phyloP scores from a whole-genome alignment of 2,888 invertebrate species.

The Galeruca laticollis region DNA sequence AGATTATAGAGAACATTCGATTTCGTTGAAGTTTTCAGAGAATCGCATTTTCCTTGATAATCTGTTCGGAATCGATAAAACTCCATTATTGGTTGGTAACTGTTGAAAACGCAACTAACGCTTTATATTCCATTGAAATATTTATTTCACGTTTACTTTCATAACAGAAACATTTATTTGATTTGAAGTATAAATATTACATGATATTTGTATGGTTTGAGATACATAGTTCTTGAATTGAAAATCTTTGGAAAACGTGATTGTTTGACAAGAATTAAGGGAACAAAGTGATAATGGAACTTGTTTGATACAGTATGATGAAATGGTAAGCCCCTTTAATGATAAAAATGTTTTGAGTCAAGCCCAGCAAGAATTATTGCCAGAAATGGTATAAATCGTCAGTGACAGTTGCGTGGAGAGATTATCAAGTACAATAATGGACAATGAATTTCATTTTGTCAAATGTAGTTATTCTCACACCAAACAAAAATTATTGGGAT shows the following conservation, averaged over 20 bases:
- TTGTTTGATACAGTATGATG: too few species aligned
- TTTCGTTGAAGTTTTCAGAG: constrained; percentile 10
- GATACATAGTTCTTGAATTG: not conserved
- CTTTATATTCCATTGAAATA: constrained; percentile 18
- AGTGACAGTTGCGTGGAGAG: too few species aligned
- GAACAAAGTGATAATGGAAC: too few species aligned
- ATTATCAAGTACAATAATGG: too few species aligned
- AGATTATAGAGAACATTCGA: constrained; percentile 14
- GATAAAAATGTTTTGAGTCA: too few species aligned
- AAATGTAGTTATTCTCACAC: too few species aligned
- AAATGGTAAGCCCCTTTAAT: too few species aligned
- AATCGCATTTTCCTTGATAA: constrained; percentile 14
- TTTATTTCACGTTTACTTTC: constrained; percentile 18
- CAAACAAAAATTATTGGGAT: too few species aligned
- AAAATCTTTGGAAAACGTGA: not conserved
- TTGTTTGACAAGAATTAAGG: too few species aligned
- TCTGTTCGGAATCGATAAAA: constrained; percentile 17
- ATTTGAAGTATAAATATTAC: not conserved
- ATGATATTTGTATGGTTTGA: not conserved
- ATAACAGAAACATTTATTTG: not conserved
- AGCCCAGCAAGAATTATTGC: too few species aligned
- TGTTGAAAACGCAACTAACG: constrained; percentile 9
- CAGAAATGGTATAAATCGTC: too few species aligned
- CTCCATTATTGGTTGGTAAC: constrained; percentile 14
- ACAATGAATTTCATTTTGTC: too few species aligned